phyloP scores from a whole-genome alignment of 2,113 vertebrate species.

The Tympanuchus pallidicinctus region DNA sequence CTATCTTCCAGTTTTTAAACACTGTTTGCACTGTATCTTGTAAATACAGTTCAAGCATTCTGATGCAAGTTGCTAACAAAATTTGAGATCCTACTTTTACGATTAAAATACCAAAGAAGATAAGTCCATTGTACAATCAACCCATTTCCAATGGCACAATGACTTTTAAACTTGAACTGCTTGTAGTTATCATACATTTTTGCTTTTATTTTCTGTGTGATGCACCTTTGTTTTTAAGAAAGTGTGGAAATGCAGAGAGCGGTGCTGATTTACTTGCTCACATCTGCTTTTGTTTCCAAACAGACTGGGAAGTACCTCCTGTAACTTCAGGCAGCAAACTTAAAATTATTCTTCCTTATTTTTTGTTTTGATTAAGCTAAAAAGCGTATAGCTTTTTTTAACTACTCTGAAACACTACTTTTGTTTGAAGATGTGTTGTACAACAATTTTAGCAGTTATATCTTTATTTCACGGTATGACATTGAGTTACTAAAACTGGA shows the following conservation, averaged over 20 bases:
- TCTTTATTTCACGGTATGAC: background rate
- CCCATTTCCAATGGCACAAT: background rate
- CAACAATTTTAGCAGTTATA: background rate
- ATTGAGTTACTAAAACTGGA: background rate
- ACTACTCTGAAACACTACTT: background rate
- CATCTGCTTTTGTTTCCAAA: background rate
- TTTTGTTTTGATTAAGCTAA: background rate
- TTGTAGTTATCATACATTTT: background rate
- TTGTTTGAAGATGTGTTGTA: background rate
- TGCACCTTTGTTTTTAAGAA: background rate
- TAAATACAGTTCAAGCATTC: background rate
- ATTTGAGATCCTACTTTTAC: background rate
- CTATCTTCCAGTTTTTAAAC: background rate
- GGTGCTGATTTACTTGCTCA: background rate
- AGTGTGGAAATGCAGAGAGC: background rate
- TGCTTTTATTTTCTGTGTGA: background rate
- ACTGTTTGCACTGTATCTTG: background rate
- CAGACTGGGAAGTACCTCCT: background rate
- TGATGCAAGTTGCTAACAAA: background rate
- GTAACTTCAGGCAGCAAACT: background rate
- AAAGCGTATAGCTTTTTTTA: background rate
- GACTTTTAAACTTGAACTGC: background rate
- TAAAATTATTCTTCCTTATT: background rate
- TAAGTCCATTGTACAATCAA: background rate
- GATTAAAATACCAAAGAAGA: constrained; percentile 1